Evolutionary conservation across 2,797 vertebrate genomes (phyloP), one percentile per base, ranked within the genome.

Genomic region (Agapornis canus): DNA sequence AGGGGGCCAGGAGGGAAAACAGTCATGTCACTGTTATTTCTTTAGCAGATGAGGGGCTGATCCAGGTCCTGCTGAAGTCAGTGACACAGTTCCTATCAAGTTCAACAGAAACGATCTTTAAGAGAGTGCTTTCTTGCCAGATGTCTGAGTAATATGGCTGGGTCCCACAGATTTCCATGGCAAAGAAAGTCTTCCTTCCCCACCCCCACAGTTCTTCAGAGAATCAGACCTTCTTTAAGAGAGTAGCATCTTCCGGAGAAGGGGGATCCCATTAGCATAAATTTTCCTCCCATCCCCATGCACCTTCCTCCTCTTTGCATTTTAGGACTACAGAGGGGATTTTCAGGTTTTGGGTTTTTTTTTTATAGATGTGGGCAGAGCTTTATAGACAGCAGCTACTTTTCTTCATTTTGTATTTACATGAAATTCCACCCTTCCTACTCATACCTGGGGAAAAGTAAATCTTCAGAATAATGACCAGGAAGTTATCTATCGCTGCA

Each of bases 1-100:
- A 52, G 48, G 73, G 79, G 51, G 56, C 69, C 86, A 77, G 82
- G 49, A 82, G 68, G 75, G 68, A 83, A 76, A 93, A 13, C 6
- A 73, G 43, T 29, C 64, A 42, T 10, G 47, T 45, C 54, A 12
- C 48, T 79, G 64, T 32, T 83, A 90, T 84, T 95, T 89, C 82
- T 95, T 91, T 73, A 76, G 49, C 77, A 95, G 89, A 65, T 75
- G n/a, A 92, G 39, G 51, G 83, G 43, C 80, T 78, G 60, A 54
- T 54, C 27, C 45, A 61, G 45, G 61, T 79, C 85, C 61, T 64
- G 45, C 75, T 56, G 72, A 66, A 86, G 37, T 48, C 45, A 80
- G 49, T 26, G 86, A 61, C 72, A 90, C 59, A 59, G 47, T 40
- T 88, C 37, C 84, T 77, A 45, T 22, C 27, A 82, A 66, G 54